Conservation (phyloP, 2,888 invertebrate genomes). For the Agrypnus murinus region DNA sequence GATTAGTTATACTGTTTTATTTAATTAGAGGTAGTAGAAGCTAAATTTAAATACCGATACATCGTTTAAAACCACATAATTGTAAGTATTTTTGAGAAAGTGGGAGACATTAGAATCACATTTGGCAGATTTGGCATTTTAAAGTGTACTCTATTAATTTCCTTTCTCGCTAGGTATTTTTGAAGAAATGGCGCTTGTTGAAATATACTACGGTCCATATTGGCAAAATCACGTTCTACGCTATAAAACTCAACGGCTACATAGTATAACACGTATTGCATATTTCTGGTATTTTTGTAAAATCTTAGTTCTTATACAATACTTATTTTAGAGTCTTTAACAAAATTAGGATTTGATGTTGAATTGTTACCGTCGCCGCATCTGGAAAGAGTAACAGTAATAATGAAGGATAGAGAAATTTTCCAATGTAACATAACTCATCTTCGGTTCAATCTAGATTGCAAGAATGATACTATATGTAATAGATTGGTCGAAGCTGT, state of each 20-base stretch:
- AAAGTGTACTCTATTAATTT: too few relatives aligned
- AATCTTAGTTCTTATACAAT: too few relatives aligned
- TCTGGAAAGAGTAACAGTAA: slow-evolving; percentile 62
- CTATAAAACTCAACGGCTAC: slow-evolving; percentile 64
- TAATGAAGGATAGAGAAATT: slow-evolving; percentile 62
- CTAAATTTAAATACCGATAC: too few relatives aligned
- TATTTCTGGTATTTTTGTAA: too few relatives aligned
- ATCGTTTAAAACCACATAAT: too few relatives aligned
- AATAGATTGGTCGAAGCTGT: slow-evolving; percentile 59
- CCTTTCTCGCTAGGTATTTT: too few relatives aligned
- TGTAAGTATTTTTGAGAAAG: too few relatives aligned
- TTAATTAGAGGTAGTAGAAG: too few relatives aligned
- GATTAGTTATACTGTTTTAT: too few relatives aligned
- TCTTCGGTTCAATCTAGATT: slow-evolving; percentile 63
- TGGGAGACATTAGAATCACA: too few relatives aligned
- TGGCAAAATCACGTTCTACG: slow-evolving; percentile 63
- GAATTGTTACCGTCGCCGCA: slow-evolving; percentile 60
- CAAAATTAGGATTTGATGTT: slow-evolving; percentile 57
- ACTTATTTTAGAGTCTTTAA: slow-evolving; percentile 44
- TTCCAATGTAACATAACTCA: slow-evolving; percentile 64
- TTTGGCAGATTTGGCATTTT: too few relatives aligned
- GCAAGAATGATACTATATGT: slow-evolving; percentile 62
- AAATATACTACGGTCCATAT: slow-evolving; percentile 66
- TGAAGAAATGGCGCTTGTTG: slow-evolving; percentile 47
- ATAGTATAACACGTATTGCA: slow-evolving; percentile 61